These are phyloP conservation scores for Epinotia bilunana DNA, from an alignment of 2,888 invertebrate genomes.

Conservation along the genomic window DNA sequence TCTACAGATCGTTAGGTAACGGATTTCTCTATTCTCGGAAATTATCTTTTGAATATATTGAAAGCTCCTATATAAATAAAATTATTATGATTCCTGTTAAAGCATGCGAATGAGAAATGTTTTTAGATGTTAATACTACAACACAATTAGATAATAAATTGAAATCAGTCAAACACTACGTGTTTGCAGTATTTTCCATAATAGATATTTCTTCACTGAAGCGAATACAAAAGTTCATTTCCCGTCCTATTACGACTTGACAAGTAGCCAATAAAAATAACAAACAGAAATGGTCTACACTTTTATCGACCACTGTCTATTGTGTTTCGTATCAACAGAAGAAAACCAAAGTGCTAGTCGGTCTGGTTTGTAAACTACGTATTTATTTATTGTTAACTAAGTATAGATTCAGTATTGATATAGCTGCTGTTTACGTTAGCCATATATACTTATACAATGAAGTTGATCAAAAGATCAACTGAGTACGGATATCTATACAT, in stretches of 20 bases:
- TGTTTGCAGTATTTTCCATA: slow-evolving; percentile 14
- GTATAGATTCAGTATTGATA: no score
- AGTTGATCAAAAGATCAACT: no score
- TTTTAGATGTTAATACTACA: neutral
- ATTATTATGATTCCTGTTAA: neutral
- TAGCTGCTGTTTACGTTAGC: no score
- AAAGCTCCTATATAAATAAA: neutral
- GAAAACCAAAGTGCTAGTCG: slow-evolving; percentile 11
- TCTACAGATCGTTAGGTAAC: neutral
- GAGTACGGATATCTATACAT: no score
- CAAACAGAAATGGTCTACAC: slow-evolving; percentile 38
- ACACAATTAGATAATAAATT: slow-evolving; percentile 25
- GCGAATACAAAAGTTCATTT: slow-evolving; percentile 43
- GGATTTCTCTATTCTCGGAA: neutral
- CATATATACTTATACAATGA: no score
- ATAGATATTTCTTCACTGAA: slow-evolving; percentile 40
- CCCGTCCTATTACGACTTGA: slow-evolving; percentile 44
- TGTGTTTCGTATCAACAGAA: slow-evolving; percentile 28
- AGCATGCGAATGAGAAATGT: neutral
- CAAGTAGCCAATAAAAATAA: slow-evolving; percentile 46
- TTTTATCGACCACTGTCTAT: slow-evolving; percentile 36
- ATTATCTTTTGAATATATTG: neutral
- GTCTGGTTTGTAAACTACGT: neutral
- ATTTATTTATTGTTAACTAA: neutral
- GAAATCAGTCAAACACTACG: slow-evolving; percentile 30